Percentiles rank a stretch among this genome's conserved stretches.
These are phyloP conservation scores for Saiga tatarica DNA, from an alignment of 2,113 vertebrate genomes.

Conservation along the genomic window DNA sequence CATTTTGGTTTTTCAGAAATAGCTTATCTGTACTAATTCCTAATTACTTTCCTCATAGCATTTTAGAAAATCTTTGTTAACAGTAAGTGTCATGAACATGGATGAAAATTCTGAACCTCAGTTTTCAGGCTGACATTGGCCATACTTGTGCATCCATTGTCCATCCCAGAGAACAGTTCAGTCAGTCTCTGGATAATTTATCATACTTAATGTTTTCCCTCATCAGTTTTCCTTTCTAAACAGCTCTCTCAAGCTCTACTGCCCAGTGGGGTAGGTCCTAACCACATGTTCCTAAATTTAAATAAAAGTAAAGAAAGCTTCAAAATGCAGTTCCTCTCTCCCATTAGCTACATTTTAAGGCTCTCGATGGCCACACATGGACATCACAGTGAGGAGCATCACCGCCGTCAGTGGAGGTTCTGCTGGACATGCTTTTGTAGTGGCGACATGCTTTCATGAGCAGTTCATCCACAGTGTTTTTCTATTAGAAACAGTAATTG, in stretches of 20 bases:
- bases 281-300: neutral
- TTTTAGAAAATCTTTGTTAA: neutral
- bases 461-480: neutral
- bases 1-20: neutral
- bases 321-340: neutral
- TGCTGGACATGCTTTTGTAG: neutral
- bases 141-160: neutral
- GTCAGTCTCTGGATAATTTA: neutral
- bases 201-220: neutral
- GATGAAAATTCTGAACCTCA: neutral
- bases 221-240: neutral
- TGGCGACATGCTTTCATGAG: neutral
- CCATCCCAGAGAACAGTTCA: neutral
- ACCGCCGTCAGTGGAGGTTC: neutral
- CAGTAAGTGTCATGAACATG: neutral
- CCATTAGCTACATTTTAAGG: neutral
- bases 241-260: neutral
- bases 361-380: neutral
- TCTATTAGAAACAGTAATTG: neutral
- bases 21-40: neutral
- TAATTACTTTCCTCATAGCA: neutral
- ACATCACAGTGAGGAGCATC: neutral
- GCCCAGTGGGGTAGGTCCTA: neutral
- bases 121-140: neutral
- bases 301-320: neutral